Evolutionary conservation across 1,140 invertebrate genomes (phyloP), one percentile per base, ranked within the genome.

Genomic region (Zaprionus vittiger): DNA sequence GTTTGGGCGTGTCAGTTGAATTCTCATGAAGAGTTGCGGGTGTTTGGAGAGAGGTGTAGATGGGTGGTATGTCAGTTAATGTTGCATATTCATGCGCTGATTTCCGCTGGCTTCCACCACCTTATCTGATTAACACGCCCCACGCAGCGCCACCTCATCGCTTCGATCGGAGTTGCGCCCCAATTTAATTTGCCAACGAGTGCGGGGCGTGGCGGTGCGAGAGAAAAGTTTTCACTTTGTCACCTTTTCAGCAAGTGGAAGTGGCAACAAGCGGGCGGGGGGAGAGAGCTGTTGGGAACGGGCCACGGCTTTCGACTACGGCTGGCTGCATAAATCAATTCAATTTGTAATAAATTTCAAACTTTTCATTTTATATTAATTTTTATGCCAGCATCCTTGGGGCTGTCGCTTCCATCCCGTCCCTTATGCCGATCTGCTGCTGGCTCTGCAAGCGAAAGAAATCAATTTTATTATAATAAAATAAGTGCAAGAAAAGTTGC

Each of bases 281-380:
- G 2, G 17, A 38, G 15, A 15, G 31, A 11, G 2, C 31, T 11
- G n/a, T 11, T 15, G 56, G 44, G n/a, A 14, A 5, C 7, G 31
- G 28, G 7, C 9, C 44, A 47, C 20, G 57, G 15, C 17, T 44
- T 26, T 26, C n/a, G 55, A 24, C 63, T 28, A 15, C 60, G 56
- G 54, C 44, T 64, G 69, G 60, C 74, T 85, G 85, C 85, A 89
- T 89, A 89, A 89, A 89, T 89, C 85, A 89, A 89, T 89, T 89
- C 81, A 89, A 89, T 90, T 89, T 89, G 85, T 90, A 89, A 89
- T 90, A 89, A 89, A 89, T 89, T 89, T 90, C 85, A 89, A 89
- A 89, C 85, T 89, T 89, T 89, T 89, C 85, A 90, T 89, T 89
- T 89, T 90, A 90, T 89, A 89, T 89, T 89, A 89, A 89, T 89